A percentile compares a stretch with the other conserved stretches of the same genome.
These are phyloP conservation scores for Yponomeuta plumbellus DNA, from an alignment of 2,888 invertebrate species.

Conservation along the genomic window DNA sequence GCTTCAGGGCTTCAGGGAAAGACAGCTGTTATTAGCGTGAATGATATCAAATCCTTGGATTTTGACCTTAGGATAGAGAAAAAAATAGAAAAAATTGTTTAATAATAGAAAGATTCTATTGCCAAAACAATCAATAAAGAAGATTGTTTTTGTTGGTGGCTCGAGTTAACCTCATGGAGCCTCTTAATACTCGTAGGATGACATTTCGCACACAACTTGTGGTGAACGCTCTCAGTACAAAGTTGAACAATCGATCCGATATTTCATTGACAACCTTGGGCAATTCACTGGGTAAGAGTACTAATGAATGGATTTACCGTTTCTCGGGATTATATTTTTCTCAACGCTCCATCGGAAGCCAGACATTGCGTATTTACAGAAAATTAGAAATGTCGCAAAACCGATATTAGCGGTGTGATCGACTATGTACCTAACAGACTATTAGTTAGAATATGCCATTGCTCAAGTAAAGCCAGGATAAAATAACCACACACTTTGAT, in stretches of 20 bases:
- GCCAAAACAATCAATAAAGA: no score
- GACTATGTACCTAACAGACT: not conserved
- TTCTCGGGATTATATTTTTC: not conserved
- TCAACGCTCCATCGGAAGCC: not conserved
- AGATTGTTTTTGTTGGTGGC: no score
- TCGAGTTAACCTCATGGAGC: not conserved
- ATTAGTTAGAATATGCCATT: slow-evolving; percentile 4
- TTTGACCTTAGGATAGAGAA: no score
- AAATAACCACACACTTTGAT: not conserved
- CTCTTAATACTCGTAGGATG: not conserved
- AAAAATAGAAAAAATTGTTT: no score
- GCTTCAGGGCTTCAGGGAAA: no score
- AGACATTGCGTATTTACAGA: not conserved
- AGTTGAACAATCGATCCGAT: not conserved
- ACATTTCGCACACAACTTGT: not conserved
- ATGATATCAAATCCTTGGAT: no score
- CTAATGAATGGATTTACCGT: no score
- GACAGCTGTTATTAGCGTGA: no score
- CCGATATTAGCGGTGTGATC: slow-evolving; percentile 4
- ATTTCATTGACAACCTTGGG: not conserved
- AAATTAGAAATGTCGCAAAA: slow-evolving; percentile 13
- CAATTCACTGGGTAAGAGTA: no score
- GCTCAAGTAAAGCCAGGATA: slow-evolving; percentile 9
- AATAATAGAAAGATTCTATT: no score
- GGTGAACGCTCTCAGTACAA: not conserved